phyloP scores from a whole-genome alignment of 2,888 invertebrate genomes.

The Lycaena phlaeas region DNA sequence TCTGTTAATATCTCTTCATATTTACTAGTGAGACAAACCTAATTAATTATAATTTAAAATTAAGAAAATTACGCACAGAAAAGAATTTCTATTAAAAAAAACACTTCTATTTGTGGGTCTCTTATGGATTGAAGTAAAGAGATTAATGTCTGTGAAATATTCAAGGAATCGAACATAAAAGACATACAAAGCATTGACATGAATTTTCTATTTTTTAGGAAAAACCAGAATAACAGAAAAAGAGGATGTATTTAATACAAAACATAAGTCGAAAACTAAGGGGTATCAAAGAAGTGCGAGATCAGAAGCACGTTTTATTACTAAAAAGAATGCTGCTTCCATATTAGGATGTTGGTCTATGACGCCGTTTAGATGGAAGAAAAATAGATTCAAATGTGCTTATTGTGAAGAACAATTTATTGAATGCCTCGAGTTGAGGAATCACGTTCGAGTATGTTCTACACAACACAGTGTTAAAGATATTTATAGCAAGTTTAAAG shows the following conservation, averaged over 20 bases:
- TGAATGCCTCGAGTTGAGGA: conserved; percentile 39
- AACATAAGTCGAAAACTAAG: conserved; percentile 25
- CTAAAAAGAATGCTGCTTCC: conserved; percentile 53
- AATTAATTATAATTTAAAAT: too few relatives aligned
- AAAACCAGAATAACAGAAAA: conserved; percentile 32
- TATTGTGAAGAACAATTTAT: conserved; percentile 55
- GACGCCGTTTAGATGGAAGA: conserved; percentile 56
- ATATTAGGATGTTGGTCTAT: conserved; percentile 54
- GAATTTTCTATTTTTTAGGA: conserved; percentile 67
- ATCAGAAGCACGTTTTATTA: conserved; percentile 46
- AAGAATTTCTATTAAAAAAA: too few relatives aligned
- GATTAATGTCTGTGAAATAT: too few relatives aligned
- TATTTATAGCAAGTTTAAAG: conserved; percentile 58
- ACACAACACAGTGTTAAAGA: conserved; percentile 40
- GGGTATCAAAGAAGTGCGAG: conserved; percentile 48
- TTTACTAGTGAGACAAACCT: too few relatives aligned
- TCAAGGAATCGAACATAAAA: too few relatives aligned
- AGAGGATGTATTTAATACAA: conserved; percentile 24
- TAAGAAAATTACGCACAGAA: too few relatives aligned
- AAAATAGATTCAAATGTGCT: conserved; percentile 53
- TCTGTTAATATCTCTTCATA: too few relatives aligned
- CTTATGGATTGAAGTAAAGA: too few relatives aligned
- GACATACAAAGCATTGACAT: conserved; percentile 25
- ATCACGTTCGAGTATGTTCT: conserved; percentile 43
- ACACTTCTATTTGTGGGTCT: too few relatives aligned